Conservation (phyloP, 2,888 invertebrate genomes). For the Gonocerus acuteangulatus region DNA sequence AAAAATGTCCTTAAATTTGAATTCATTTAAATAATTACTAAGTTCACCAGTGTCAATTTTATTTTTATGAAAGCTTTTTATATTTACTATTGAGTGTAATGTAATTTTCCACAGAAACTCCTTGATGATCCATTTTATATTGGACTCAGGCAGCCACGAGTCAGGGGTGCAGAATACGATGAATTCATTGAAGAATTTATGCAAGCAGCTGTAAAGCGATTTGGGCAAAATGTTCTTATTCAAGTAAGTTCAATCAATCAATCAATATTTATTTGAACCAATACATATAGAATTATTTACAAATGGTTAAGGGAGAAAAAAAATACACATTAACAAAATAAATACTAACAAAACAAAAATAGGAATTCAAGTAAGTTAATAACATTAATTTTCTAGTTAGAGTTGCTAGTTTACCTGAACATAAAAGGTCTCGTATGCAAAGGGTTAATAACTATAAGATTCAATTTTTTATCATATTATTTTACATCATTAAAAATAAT, state of each 20-base stretch:
- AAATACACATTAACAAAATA: no score
- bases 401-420: not conserved
- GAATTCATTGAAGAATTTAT: slow-evolving; percentile 96
- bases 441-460: no score
- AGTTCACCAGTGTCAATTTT: not conserved
- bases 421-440: no score
- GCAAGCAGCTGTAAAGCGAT: slow-evolving; percentile 76
- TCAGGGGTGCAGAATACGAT: slow-evolving; percentile 78
- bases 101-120: no score
- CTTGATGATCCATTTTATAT: slow-evolving; percentile 92
- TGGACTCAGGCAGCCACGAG: slow-evolving; percentile 77
- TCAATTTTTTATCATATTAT: no score
- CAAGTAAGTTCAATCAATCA: slow-evolving; percentile 45
- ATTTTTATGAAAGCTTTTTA: not conserved
- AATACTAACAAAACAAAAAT: no score
- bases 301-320: not conserved
- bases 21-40: not conserved
- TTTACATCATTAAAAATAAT: no score
- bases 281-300: not conserved
- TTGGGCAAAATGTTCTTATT: slow-evolving; percentile 76
- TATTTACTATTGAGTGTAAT: no score
- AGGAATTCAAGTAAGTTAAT: not conserved
- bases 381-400: not conserved
- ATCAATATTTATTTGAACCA: no score
- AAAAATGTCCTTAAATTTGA: no score